Base-by-base conservation (phyloP, 2,888 invertebrate species). In the Mesochorus sp. region DNA sequence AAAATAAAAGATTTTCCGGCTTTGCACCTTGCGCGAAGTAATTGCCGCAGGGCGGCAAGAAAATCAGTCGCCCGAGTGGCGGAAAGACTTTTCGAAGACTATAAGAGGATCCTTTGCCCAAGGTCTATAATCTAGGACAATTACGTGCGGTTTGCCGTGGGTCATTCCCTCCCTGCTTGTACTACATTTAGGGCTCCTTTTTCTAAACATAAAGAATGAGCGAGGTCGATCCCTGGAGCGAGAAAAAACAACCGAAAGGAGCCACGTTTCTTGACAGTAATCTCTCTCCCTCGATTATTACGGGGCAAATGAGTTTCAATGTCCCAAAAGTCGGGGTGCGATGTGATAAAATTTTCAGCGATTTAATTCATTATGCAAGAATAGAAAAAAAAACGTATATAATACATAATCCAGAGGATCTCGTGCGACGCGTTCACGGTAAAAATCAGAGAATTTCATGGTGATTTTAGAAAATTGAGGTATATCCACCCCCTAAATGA, bases 11-110 rank as follows among this genome's bases (percentile, higher is more conserved):
- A 86, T 88, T 89, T 89, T 88, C 85, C 86, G 80, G 85, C 83
- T 88, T 88, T 88, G 88, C 88, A 88, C 88, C 88, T 89, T 88
- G 86, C 85, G 85, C 85, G 82, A 66, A 80, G 79, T 88, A 88
- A 89, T 89, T 88, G 86, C 78, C 81, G 81, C n/a, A 59, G 47
- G 24, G 59, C 21, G 75, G 57, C 61, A 64, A 53, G 76, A 66
- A 71, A 67, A 71, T 68, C 64, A 59, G 68, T 79, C 67, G 71
- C 59, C 61, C 24, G 72, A 49, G 37, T 44, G 68, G 47, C 53
- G 68, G 55, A 66, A 12, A 49, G 44, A 67, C 31, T 49, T 39
- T 55, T 31, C 49, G 44, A 64, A 57, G 64, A 62, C 26, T 12
- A 26, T 34, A 19, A 8, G 28, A 12, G 59, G 57, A 73, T 68